Evolutionary conservation across 2,797 vertebrate species (phyloP).

Genomic region (Lacerta bilineata): DNA sequence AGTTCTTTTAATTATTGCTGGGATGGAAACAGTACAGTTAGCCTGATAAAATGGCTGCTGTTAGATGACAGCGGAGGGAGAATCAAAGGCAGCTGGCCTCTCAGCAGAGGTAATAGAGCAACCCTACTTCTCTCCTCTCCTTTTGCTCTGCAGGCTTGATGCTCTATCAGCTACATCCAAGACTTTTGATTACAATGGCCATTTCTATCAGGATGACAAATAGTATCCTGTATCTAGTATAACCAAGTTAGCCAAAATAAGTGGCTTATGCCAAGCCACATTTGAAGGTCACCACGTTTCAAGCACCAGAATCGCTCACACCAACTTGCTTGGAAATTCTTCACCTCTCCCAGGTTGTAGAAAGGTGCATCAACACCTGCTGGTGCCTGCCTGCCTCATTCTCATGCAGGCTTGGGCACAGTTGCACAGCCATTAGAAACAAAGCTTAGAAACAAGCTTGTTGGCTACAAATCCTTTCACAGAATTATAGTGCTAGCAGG

Average conservation of each 20-base stretch:
- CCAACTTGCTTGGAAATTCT: neutral
- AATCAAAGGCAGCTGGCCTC: neutral
- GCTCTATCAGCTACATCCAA: neutral
- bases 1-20: too few relatives aligned
- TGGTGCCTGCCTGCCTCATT: neutral
- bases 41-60: too few relatives aligned
- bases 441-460: neutral
- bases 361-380: neutral
- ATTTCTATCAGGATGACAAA: neutral
- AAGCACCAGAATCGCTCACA: neutral
- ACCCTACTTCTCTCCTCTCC: neutral
- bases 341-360: neutral
- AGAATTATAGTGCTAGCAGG: neutral
- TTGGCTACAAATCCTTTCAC: constrained; percentile 15
- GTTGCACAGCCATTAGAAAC: constrained; percentile 8
- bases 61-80: neutral
- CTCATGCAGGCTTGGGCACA: neutral
- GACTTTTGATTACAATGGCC: neutral
- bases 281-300: neutral
- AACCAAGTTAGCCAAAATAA: neutral
- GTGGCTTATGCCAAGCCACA: neutral
- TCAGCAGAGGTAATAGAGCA: neutral
- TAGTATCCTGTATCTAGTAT: neutral
- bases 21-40: too few relatives aligned
- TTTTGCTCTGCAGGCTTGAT: neutral